Percentiles rank a stretch among this genome's conserved stretches.
phyloP scores from a whole-genome alignment of 2,113 vertebrate species.

The Ascaphus truei region DNA sequence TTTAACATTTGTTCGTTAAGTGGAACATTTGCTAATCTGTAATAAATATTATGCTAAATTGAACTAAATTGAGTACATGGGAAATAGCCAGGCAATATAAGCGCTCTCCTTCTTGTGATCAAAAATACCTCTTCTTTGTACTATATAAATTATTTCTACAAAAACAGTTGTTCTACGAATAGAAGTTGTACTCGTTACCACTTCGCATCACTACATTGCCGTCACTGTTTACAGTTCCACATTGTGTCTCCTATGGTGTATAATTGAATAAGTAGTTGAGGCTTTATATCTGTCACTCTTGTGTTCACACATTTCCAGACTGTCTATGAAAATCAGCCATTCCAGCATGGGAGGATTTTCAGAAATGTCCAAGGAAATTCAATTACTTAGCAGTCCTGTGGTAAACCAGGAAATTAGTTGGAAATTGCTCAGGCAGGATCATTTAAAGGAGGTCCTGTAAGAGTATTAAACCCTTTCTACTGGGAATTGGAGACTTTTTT shows the following conservation, averaged over 20 bases:
- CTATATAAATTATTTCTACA: no score
- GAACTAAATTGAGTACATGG: no score
- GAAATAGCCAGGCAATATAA: no score
- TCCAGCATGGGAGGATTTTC: slow-evolving; percentile 18
- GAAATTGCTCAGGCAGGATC: slow-evolving; percentile 29
- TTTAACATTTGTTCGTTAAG: no score
- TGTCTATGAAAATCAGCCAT: slow-evolving; percentile 16
- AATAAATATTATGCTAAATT: no score
- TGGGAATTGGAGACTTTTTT: slow-evolving; percentile 18
- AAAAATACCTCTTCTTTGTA: no score
- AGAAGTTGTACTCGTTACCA: no score
- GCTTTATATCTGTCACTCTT: not conserved
- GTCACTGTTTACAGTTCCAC: not conserved
- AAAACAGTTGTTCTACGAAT: no score
- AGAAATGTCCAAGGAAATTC: slow-evolving; percentile 24
- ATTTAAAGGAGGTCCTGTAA: slow-evolving; percentile 22
- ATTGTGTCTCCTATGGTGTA: not conserved
- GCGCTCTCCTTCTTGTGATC: no score
- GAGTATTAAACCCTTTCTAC: slow-evolving; percentile 9
- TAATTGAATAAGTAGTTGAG: not conserved
- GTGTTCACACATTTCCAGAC: slow-evolving; percentile 19
- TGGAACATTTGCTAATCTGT: no score
- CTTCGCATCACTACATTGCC: not conserved
- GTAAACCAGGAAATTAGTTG: slow-evolving; percentile 29
- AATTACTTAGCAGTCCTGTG: slow-evolving; percentile 21